Percentiles rank a stretch among this genome's conserved stretches.
phyloP scores from a whole-genome alignment of 2,797 vertebrate species.

The Echiichthys vipera region DNA sequence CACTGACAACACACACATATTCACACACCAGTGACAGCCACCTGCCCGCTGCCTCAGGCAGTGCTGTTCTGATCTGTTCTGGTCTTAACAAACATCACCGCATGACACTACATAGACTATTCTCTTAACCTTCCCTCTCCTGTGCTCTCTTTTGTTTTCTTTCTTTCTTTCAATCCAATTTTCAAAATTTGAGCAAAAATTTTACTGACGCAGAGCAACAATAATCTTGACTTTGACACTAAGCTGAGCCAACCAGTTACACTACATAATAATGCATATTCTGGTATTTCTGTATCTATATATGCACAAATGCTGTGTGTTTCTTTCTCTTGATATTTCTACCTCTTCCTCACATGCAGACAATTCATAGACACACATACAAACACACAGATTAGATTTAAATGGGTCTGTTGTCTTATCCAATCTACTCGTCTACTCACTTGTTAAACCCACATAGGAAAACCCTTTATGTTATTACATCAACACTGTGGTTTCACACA shows the following conservation, averaged over 20 bases:
- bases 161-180: background rate
- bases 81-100: conserved; percentile 91
- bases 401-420: conserved; percentile 92
- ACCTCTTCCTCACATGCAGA: conserved; percentile 5
- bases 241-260: background rate
- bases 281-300: background rate
- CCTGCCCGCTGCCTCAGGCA: conserved; percentile 87
- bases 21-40: conserved; percentile 86
- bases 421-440: conserved; percentile 91
- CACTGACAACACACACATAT: conserved; percentile 43
- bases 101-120: conserved; percentile 88
- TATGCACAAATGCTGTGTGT: background rate
- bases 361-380: background rate
- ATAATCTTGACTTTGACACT: background rate
- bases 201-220: background rate
- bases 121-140: conserved; percentile 78
- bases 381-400: conserved; percentile 74
- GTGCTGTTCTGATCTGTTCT: conserved; percentile 89
- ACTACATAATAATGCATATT: background rate
- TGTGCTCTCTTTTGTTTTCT: background rate
- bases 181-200: background rate
- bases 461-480: conserved; percentile 92
- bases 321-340: conserved; percentile 4
- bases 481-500: conserved; percentile 83
- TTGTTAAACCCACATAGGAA: conserved; percentile 90